These are phyloP conservation scores for Ethmia dodecea DNA, from an alignment of 2,888 invertebrate genomes.

Conservation along the genomic window DNA sequence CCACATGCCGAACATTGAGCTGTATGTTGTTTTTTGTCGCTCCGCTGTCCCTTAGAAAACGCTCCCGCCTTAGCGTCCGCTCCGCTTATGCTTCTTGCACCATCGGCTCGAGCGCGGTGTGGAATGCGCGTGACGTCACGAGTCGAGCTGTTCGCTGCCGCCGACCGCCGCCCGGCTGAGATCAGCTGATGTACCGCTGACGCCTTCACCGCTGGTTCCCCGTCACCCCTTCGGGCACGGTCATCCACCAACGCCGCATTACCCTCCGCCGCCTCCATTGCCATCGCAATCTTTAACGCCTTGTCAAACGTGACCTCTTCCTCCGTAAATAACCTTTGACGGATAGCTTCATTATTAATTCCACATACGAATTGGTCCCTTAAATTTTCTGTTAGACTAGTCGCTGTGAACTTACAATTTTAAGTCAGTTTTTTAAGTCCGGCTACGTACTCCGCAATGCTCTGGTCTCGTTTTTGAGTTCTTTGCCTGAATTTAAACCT, in stretches of 20 bases:
- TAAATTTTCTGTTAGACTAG: conserved; percentile 18
- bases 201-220: not conserved
- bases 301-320: conserved; percentile 3
- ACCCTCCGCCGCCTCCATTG: conserved; percentile 16
- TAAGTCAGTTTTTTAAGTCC: conserved; percentile 6
- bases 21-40: not conserved
- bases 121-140: not conserved
- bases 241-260: conserved; percentile 14
- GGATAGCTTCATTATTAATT: conserved; percentile 11
- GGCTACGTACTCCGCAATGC: conserved; percentile 5
- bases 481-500: conserved; percentile 11
- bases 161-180: not conserved
- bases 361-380: conserved; percentile 24
- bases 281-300: conserved; percentile 10
- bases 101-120: not conserved
- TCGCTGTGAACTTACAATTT: conserved; percentile 12
- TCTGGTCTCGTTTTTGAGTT: not conserved
- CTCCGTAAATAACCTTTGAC: conserved; percentile 21
- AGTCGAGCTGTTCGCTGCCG: not conserved
- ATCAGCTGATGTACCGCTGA: not conserved
- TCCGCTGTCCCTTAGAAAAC: not conserved
- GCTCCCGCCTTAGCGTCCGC: not conserved
- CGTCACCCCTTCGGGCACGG: not conserved
- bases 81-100: not conserved
- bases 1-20: conserved; percentile 9